Percentiles rank a stretch among this genome's conserved stretches.
These are phyloP conservation scores for Drosophila ezoana DNA, from an alignment of 2,888 invertebrate species.

Conservation along the genomic window DNA sequence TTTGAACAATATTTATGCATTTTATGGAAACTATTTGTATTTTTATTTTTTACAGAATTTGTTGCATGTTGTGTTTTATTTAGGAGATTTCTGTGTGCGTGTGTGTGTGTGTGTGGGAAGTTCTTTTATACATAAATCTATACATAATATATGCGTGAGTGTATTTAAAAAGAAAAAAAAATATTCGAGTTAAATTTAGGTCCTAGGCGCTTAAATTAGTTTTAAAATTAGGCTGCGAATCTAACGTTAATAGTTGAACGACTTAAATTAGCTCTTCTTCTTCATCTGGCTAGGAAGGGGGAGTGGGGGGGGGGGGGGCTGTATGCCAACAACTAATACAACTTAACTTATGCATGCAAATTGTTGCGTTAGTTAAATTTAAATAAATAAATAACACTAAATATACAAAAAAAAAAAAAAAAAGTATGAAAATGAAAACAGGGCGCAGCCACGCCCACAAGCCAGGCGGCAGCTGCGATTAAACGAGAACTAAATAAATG, in stretches of 20 bases:
- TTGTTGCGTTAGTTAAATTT: conserved; percentile 33
- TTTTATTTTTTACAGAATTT: no score
- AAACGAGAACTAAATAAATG: conserved; percentile 20
- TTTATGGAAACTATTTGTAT: not conserved
- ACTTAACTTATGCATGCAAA: conserved; percentile 25
- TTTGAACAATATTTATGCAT: no score
- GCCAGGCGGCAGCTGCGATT: not conserved
- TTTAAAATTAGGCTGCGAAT: conserved; percentile 49
- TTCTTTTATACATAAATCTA: no score
- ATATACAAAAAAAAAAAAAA: conserved; percentile 30
- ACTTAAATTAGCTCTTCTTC: conserved; percentile 23
- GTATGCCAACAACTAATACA: not conserved
- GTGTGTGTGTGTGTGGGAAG: not conserved
- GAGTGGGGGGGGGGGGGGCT: not conserved
- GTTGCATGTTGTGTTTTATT: no score
- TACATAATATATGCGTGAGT: not conserved
- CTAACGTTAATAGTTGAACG: conserved; percentile 60
- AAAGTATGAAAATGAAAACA: not conserved
- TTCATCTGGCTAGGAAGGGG: not conserved
- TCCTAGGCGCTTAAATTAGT: conserved; percentile 14
- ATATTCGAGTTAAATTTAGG: not conserved
- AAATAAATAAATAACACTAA: conserved; percentile 60
- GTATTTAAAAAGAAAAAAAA: not conserved
- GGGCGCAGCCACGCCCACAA: not conserved
- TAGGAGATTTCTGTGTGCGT: not conserved